Evolutionary conservation across 2,888 invertebrate species (phyloP), one percentile per base, ranked within the genome.

Genomic region (Phyto melanocephala): DNA sequence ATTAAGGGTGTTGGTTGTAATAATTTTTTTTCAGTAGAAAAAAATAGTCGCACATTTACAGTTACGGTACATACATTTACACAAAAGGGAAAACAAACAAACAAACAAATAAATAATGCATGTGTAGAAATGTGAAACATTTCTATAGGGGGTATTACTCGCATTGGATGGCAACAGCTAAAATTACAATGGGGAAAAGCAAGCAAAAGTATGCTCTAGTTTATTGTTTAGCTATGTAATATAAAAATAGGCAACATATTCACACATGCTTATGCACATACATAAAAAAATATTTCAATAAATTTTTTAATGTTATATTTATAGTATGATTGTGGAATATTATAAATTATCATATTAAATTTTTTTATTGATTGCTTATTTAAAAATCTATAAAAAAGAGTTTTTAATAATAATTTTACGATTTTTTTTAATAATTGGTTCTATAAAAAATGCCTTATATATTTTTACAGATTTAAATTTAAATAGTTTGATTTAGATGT

Each of bases 141-240:
- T 72, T 80, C 56, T 77, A 24, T 33, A 45, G 56, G 63, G 72
- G 56, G 20, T 15, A 67, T 76, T 67, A 47, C 1, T n/a, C 35
- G 45, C 35, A 63, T 8, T 56, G 67, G 13, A 40, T 52, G 52
- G n/a, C 1, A 60, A 22, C 13, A 67, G 5, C 20, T 47, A 6
- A 11, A 35, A 20, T 10, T 22, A 13, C 33, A 15, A 37, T 24
- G 22, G n/a, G 10, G 4, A 6, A 5, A 15, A 58, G 15, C 67
- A 56, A 22, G 67, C 33, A 54, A 67, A 62, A 77, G 42, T 77
- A 67, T 67, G 67, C 67, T 62, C 2, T 68, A 45, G 24, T 71
- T 60, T 63, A n/a, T n/a, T 20, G 3, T 17, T 17, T 10, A 13
- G 1, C 6, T 1, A 10, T 45, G 2, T 22, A 7, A n/a, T 6